phyloP scores from a whole-genome alignment of 2,797 vertebrate species.

The Xenopus petersii region DNA sequence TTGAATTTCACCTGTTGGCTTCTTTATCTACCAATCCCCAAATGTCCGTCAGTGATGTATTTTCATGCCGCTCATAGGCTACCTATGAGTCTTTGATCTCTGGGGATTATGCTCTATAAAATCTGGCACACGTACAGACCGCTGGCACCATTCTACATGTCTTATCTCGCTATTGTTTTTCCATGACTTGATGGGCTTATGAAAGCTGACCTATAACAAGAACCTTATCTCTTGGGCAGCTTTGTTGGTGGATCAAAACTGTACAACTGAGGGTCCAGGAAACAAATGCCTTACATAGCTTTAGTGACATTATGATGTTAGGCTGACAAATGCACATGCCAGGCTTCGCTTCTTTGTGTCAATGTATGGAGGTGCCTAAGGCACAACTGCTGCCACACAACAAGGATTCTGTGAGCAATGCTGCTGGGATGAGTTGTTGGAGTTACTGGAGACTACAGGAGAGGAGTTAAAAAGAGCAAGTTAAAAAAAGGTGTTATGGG shows the following conservation, averaged over 20 bases:
- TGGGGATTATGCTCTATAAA: slow-evolving; percentile 36
- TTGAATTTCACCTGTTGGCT: slow-evolving; percentile 36
- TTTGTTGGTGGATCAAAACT: slow-evolving; percentile 33
- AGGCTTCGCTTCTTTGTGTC: slow-evolving; percentile 4
- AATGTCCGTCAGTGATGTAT: slow-evolving; percentile 29
- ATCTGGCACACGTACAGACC: slow-evolving; percentile 13
- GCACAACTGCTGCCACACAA: not conserved
- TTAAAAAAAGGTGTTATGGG: too few relatives aligned
- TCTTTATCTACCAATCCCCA: slow-evolving; percentile 41
- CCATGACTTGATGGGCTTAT: slow-evolving; percentile 28
- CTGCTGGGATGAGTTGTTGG: not conserved
- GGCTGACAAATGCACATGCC: slow-evolving; percentile 16
- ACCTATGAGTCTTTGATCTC: slow-evolving; percentile 37
- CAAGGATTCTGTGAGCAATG: not conserved
- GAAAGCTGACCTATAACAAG: slow-evolving; percentile 41
- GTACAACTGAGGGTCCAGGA: slow-evolving; percentile 22
- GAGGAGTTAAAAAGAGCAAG: too few relatives aligned
- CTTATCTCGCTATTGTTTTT: slow-evolving; percentile 40
- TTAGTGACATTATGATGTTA: slow-evolving; percentile 15
- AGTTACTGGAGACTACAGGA: too few relatives aligned
- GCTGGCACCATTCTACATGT: slow-evolving; percentile 7
- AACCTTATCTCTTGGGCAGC: slow-evolving; percentile 33
- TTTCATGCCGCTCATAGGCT: slow-evolving; percentile 34
- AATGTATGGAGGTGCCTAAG: slow-evolving; percentile 17
- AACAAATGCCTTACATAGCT: slow-evolving; percentile 27